A percentile compares a stretch with the other conserved stretches of the same genome.
Conservation (phyloP, 2,888 invertebrate genomes). For the Thecophora atra region DNA sequence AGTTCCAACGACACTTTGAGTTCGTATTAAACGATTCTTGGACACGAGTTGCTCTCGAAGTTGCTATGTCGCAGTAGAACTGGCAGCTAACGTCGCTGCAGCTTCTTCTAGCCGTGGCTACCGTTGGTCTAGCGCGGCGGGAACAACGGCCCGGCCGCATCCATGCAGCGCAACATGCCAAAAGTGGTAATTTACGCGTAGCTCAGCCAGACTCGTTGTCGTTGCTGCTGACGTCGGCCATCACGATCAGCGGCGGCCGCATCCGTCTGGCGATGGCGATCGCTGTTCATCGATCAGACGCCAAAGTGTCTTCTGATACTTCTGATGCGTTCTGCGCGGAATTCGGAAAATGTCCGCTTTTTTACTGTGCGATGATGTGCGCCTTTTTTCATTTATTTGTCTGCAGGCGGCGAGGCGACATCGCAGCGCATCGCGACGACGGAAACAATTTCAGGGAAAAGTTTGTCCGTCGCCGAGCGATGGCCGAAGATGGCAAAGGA, state of each 20-base stretch:
- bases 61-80: slow-evolving; percentile 3
- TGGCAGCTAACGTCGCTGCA: slow-evolving; percentile 22
- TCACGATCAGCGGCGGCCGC: slow-evolving; percentile 39
- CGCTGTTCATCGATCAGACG: slow-evolving; percentile 36
- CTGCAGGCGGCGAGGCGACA: neutral
- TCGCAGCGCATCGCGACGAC: neutral
- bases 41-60: too few species aligned
- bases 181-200: slow-evolving; percentile 47
- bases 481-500: slow-evolving; percentile 3
- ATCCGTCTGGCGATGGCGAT: slow-evolving; percentile 24
- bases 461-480: neutral
- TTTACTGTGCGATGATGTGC: slow-evolving; percentile 13
- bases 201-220: slow-evolving; percentile 49
- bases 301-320: slow-evolving; percentile 41
- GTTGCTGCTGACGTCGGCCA: slow-evolving; percentile 35
- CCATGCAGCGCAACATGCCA: slow-evolving; percentile 34
- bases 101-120: slow-evolving; percentile 25
- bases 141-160: slow-evolving; percentile 22
- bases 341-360: slow-evolving; percentile 44
- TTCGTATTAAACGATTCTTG: too few species aligned
- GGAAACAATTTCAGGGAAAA: slow-evolving; percentile 20
- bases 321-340: slow-evolving; percentile 42
- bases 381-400: slow-evolving; percentile 13
- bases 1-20: too few species aligned
- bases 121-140: slow-evolving; percentile 25